Evolutionary conservation across 2,888 invertebrate genomes (phyloP).

Genomic region (Monoplex corrugatus): DNA sequence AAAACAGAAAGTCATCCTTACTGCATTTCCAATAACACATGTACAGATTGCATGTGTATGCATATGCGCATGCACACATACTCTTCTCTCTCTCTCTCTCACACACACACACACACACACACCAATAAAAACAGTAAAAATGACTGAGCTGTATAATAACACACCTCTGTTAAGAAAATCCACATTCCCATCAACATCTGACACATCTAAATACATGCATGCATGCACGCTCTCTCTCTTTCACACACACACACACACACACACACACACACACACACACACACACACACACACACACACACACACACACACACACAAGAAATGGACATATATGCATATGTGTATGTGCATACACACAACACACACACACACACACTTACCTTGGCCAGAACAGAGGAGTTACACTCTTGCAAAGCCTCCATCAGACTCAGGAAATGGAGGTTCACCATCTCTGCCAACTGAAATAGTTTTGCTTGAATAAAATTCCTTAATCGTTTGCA

Average conservation of each 20-base stretch:
- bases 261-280: too few species aligned
- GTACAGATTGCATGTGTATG: constrained; percentile 13
- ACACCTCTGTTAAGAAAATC: background rate
- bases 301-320: background rate
- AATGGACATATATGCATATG: background rate
- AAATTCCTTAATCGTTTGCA: too few species aligned
- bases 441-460: constrained; percentile 99
- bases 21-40: too few species aligned
- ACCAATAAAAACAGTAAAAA: background rate
- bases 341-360: too few species aligned
- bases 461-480: too few species aligned
- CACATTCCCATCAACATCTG: background rate
- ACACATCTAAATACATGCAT: background rate
- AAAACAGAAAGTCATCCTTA: constrained; percentile 42
- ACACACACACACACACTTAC: constrained; percentile 80
- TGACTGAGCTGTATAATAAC: too few species aligned
- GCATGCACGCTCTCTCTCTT: background rate
- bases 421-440: constrained; percentile 96
- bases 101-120: background rate
- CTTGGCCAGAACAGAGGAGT: constrained; percentile 94
- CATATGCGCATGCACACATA: background rate
- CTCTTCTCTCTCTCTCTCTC: background rate
- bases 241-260: background rate
- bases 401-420: constrained; percentile 96
- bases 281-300: background rate